Evolutionary conservation across 2,113 vertebrate species (phyloP), one percentile per base, ranked within the genome.

Genomic region (Lipotes vexillifer): DNA sequence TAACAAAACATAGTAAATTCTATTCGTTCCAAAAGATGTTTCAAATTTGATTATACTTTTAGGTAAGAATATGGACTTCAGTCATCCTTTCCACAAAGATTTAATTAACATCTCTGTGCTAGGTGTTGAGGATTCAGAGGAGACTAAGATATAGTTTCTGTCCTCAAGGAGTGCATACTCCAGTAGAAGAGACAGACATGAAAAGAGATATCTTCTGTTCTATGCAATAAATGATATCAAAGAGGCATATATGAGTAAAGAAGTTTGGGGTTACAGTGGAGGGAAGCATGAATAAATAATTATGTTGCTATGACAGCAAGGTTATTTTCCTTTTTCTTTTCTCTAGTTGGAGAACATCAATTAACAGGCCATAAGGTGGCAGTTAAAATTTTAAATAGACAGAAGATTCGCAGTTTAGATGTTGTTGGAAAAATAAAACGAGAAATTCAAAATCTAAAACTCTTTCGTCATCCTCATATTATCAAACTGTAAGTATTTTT

Each of bases 401-500:
- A 99, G 99, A 99, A 99, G 99, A 99, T 99, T 97, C 99, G 99
- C 94, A 99, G 99, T 96, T 99, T 99, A 81, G 99, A 99, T 98
- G 99, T 99, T 94, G 99, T 99, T 94, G 99, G 99, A 86, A 99
- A 99, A 98, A 99, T 99, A 98, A 99, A 99, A 97, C 98, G 99
- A 75, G 99, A 99, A 98, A 99, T 99, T 96, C 99, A 99, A 98
- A 99, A 99, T 97, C 99, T 99, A 74, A 99, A 99, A 97, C 99
- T 99, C 98, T 99, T 99, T 97, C 99, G 99, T 93, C 99, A 99
- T 97, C 99, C 99, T 49, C 99, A 99, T 98, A 99, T 99, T 97
- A 99, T 99, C 98, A 99, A 99, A 97, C 98, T 99, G 99, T 99
- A 98, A 99, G 99, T 99, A 93, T 36, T 87, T 55, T 80, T 97